phyloP scores from a whole-genome alignment of 35 echinoderm and acorn worm genomes.

The Strongylocentrotus purpuratus region DNA sequence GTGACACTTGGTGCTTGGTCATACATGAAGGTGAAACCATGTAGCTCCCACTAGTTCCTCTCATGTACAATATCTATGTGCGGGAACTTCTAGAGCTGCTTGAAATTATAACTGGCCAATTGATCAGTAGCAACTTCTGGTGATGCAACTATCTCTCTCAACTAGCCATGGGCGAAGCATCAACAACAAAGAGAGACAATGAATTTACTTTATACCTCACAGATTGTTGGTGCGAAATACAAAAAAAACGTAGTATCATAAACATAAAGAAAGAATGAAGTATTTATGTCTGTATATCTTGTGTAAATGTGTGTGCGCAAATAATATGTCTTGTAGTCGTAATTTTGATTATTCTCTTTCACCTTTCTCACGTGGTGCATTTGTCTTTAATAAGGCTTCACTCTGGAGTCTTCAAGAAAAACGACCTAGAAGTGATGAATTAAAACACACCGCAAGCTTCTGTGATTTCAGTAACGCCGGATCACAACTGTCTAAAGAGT shows the following conservation, averaged over 20 bases:
- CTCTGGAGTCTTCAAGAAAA: not conserved
- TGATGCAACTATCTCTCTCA: no score
- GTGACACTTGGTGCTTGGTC: no score
- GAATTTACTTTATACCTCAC: not conserved
- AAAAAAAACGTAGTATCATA: not conserved
- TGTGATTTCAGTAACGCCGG: no score
- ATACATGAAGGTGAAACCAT: no score
- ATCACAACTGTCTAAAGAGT: not conserved
- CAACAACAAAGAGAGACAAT: not conserved
- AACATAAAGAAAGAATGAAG: conserved; percentile 19
- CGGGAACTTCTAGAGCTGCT: no score
- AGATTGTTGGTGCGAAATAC: not conserved
- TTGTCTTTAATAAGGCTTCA: not conserved
- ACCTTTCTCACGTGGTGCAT: not conserved
- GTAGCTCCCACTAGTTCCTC: no score
- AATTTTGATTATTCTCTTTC: not conserved
- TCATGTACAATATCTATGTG: no score
- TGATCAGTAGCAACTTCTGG: no score
- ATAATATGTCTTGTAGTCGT: not conserved
- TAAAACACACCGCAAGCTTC: no score
- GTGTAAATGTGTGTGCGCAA: not conserved
- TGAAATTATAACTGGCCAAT: no score
- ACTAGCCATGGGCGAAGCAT: not conserved
- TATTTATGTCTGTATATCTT: conserved; percentile 19
- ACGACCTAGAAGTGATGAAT: no score